These are phyloP conservation scores for Drosophila quasianomalipes DNA, from an alignment of 2,888 invertebrate species.

Conservation along the genomic window DNA sequence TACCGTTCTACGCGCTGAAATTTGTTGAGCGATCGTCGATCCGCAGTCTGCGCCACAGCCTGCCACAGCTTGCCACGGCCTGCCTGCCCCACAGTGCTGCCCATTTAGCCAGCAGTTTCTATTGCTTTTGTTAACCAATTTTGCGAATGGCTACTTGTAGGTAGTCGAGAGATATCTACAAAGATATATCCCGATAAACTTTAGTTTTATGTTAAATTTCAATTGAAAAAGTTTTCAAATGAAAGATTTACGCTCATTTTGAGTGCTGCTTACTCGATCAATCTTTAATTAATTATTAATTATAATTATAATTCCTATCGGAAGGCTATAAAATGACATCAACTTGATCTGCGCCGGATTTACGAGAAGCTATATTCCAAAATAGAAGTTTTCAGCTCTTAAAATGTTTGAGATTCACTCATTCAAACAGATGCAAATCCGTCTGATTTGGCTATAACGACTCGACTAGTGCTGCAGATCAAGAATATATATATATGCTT, in stretches of 20 bases:
- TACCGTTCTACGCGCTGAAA: slow-evolving; percentile 82
- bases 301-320: too few species aligned
- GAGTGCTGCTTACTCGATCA: background rate
- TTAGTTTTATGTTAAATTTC: background rate
- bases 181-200: background rate
- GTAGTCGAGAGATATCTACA: rapidly evolving
- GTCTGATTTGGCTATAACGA: background rate
- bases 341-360: background rate
- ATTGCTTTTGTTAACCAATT: background rate
- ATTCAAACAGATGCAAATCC: background rate
- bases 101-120: background rate
- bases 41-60: slow-evolving; percentile 38
- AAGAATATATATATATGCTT: background rate
- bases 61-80: slow-evolving; percentile 38
- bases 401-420: background rate
- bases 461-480: background rate
- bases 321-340: background rate
- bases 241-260: background rate
- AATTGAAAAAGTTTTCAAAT: background rate
- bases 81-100: slow-evolving; percentile 29
- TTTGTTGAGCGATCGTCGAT: slow-evolving; percentile 75
- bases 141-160: background rate
- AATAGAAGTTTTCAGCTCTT: background rate
- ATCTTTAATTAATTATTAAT: background rate
- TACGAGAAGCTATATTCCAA: background rate